Evolutionary conservation across 2,113 vertebrate species (phyloP), one percentile per base, ranked within the genome.

Genomic region (Phrynosoma platyrhinos): DNA sequence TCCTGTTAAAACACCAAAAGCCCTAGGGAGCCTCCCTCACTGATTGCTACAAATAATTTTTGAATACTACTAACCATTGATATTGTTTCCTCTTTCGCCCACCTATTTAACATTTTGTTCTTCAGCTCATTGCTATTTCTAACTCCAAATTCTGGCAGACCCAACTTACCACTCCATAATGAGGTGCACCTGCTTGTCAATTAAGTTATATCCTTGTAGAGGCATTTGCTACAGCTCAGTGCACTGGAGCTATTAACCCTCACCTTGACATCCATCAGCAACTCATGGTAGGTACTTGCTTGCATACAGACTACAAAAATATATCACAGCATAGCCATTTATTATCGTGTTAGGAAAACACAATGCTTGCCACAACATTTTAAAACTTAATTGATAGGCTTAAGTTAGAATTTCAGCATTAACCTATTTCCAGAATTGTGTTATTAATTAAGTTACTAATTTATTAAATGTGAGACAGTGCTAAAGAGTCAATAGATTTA

Each of bases 111-210:
- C 53, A 23, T 64, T 68, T 7, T 23, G 1, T 42, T 74, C 12
- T 47, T 30, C n/a, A 74, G 53, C 47, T 55, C 74, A 9, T 74
- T 36, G 40, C 55, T 66, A 71, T 80, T 82, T 75, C 30, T 66
- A 52, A 66, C 72, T 27, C 8, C 32, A 55, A 82, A 76, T 69
- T 87, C 58, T 40, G 52, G 40, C 58, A 52, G 27, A 53, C 30
- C 66, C 79, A 77, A 32, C 71, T 76, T 36, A 76, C 5, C 21
- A 16, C 42, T 76, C 80, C 52, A 83, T 89, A 89, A 81, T 89
- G 85, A 86, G 5, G n/a, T 76, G 58, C 79, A 86, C 79, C 83
- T 86, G 79, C 79, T 82, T 89, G 71, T 81, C 62, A 82, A 82
- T 86, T 89, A 77, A 89, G 25, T 76, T 76, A 69, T 77, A 81